A percentile compares a stretch with the other conserved stretches of the same genome.
phyloP scores from a whole-genome alignment of 2,888 invertebrate species.

The Globia sparganii region DNA sequence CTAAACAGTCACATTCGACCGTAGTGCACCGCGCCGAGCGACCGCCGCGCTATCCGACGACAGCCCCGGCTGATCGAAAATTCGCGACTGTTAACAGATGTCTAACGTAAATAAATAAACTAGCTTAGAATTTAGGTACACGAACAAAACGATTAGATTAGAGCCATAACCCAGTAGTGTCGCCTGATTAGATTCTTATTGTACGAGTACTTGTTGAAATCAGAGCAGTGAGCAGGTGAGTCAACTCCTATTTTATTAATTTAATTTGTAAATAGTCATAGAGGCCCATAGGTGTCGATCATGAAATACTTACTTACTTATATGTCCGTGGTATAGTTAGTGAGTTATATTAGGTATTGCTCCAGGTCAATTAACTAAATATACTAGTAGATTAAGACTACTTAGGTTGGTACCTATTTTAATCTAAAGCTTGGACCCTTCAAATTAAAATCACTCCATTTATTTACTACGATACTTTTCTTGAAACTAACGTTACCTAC shows the following conservation, averaged over 20 bases:
- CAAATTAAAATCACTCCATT: background rate
- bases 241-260: conserved; percentile 48
- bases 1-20: conserved; percentile 83
- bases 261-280: conserved; percentile 11
- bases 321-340: background rate
- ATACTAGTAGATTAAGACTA: background rate
- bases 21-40: conserved; percentile 88
- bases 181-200: conserved; percentile 30
- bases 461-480: background rate
- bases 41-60: conserved; percentile 84
- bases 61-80: conserved; percentile 86
- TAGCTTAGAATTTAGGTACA: conserved; percentile 46
- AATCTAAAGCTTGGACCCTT: background rate
- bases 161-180: conserved; percentile 27
- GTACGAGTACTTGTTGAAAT: conserved; percentile 50
- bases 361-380: background rate
- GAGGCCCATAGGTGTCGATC: conserved; percentile 23
- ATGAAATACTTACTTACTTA: background rate
- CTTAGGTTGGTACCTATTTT: background rate
- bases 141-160: conserved; percentile 29
- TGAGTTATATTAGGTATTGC: background rate
- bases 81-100: conserved; percentile 72
- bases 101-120: conserved; percentile 69
- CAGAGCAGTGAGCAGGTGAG: conserved; percentile 67
- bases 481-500: background rate